phyloP scores from a whole-genome alignment of 2,888 invertebrate genomes.

The Allygus modestus region DNA sequence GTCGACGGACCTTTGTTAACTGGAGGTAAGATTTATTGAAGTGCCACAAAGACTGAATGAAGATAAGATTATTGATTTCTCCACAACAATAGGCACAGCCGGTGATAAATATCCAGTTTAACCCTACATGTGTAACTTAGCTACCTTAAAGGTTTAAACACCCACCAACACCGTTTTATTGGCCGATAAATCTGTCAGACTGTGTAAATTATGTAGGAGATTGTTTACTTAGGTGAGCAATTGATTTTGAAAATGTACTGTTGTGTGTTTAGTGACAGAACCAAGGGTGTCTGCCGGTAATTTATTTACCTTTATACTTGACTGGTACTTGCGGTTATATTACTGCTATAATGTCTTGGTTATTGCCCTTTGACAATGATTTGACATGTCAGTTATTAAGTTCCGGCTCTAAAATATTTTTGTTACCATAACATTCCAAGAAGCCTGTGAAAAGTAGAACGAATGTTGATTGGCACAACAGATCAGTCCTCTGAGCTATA shows the following conservation, averaged over 20 bases:
- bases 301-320: no score
- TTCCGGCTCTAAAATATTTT: no score
- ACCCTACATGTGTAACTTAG: not conserved
- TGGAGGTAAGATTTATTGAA: constrained; percentile 29
- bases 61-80: constrained; percentile 38
- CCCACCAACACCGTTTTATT: not conserved
- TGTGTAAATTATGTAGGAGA: not conserved
- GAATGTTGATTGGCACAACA: no score
- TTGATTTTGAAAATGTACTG: not conserved
- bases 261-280: no score
- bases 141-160: not conserved
- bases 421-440: no score
- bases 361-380: no score
- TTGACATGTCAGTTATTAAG: no score
- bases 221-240: not conserved
- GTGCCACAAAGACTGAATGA: constrained; percentile 36
- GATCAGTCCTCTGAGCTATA: no score
- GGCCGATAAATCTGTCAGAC: not conserved
- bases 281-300: no score
- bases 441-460: no score
- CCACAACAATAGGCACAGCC: constrained; percentile 8
- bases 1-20: constrained; percentile 15
- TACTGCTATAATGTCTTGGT: no score
- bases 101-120: constrained; percentile 5
- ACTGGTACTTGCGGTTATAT: no score